Percentiles rank a stretch among this genome's conserved stretches.
Evolutionary conservation across 2,888 invertebrate species (phyloP).

Genomic region (Lutraria lutraria): DNA sequence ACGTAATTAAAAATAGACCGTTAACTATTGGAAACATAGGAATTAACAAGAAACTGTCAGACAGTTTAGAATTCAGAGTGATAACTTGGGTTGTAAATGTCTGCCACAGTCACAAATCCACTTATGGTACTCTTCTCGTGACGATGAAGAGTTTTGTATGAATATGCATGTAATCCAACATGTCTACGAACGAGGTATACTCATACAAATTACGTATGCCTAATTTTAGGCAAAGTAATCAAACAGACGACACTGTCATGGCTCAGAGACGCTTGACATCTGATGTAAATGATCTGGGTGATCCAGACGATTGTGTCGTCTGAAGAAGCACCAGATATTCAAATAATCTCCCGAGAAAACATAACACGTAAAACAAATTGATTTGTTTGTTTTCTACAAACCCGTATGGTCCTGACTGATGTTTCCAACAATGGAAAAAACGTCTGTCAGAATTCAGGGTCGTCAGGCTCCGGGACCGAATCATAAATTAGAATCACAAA

Average conservation of each 20-base stretch:
- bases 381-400: neutral
- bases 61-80: neutral
- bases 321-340: neutral
- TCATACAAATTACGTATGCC: too few species aligned
- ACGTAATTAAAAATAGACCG: too few species aligned
- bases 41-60: neutral
- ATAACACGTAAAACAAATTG: neutral
- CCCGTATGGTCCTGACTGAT: neutral
- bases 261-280: neutral
- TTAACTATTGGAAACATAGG: too few species aligned
- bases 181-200: neutral
- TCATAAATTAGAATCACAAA: neutral
- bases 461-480: neutral
- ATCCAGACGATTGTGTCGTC: neutral
- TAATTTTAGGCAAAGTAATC: neutral
- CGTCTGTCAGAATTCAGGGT: neutral
- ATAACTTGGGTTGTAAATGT: neutral
- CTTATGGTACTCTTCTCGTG: neutral
- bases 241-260: neutral
- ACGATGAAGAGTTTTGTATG: neutral
- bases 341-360: neutral
- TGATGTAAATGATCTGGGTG: neutral
- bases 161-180: neutral
- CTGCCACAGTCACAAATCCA: neutral
- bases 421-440: too few species aligned